Evolutionary conservation across 2,888 invertebrate species (phyloP).

Genomic region (Cerastis rubricosa): DNA sequence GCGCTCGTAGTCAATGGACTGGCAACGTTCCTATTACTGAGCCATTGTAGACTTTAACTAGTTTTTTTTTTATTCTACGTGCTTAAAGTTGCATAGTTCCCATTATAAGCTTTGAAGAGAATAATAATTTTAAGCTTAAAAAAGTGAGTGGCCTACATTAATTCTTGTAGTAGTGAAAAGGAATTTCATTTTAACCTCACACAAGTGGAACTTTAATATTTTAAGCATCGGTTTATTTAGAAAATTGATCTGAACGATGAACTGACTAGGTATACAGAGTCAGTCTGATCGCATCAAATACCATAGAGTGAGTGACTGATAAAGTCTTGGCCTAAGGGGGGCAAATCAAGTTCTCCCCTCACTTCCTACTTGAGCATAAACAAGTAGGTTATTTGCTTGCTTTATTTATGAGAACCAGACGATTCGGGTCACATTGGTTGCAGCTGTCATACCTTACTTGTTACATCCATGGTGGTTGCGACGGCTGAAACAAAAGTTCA

Average conservation of each 20-base stretch:
- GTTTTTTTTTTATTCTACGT: slow-evolving; percentile 36
- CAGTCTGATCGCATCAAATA: not conserved
- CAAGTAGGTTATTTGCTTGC: not conserved
- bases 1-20: slow-evolving; percentile 47
- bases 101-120: slow-evolving; percentile 22
- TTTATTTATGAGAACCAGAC: not conserved
- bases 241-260: not conserved
- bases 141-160: not conserved
- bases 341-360: not conserved
- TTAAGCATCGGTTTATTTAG: not conserved
- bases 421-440: not conserved
- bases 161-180: slow-evolving; percentile 1
- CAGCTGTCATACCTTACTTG: not conserved
- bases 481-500: not conserved
- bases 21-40: slow-evolving; percentile 50
- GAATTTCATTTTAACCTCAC: slow-evolving; percentile 12
- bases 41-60: slow-evolving; percentile 42
- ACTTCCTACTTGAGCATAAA: not conserved
- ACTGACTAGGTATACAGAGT: not conserved
- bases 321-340: not conserved
- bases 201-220: not conserved
- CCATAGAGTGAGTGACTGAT: not conserved
- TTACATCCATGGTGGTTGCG: not conserved
- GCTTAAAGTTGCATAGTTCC: slow-evolving; percentile 24
- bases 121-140: slow-evolving; percentile 19